Base-by-base conservation (phyloP, 2,113 vertebrate genomes). In the Aegotheles bennettii region DNA sequence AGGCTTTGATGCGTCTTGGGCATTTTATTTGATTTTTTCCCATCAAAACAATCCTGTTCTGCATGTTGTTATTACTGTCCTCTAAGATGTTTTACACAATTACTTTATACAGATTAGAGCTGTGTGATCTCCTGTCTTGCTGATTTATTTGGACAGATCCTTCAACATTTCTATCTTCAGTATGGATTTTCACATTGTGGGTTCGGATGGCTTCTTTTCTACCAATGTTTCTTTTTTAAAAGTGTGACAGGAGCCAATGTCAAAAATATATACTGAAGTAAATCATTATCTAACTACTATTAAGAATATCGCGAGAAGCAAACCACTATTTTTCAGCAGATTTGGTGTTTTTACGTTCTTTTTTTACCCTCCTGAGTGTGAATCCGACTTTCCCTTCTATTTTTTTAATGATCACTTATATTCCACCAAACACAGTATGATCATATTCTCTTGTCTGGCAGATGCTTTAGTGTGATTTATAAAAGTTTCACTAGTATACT, bases 91-190 rank as follows among this genome's bases (percentile, higher is more conserved):
- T n/a, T 90, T 89, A 64, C 31, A 84, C 38, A 79, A 90, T 93
- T 85, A 76, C 33, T 82, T 80, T 67, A 47, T 50, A 42, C 18
- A 87, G 65, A 87, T 89, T 87, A 91, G 33, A 73, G 14, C 16
- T 87, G 10, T 73, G 53, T 73, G 73, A 79, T 89, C 33, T 11
- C 33, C 59, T 81, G 3, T 71, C 13, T 91, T 69, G 18, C 23
- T 92, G 78, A 93, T 93, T 91, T 79, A 65, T 87, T 94, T 80
- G 61, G 87, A 94, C 47, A 70, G 89, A 87, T 82, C 65, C 43
- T 91, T 94, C 73, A 83, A 71, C 61, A 38, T 91, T 89, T 87
- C 64, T 73, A 76, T 56, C 16, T 75, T 94, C 57, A 64, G 9
- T 26, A 76, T 42, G 45, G 28, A 85, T 95, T 95, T 89, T 93